Percentiles rank a stretch among this genome's conserved stretches.
phyloP scores from a whole-genome alignment of 2,113 vertebrate species.

The Clupea harengus region DNA sequence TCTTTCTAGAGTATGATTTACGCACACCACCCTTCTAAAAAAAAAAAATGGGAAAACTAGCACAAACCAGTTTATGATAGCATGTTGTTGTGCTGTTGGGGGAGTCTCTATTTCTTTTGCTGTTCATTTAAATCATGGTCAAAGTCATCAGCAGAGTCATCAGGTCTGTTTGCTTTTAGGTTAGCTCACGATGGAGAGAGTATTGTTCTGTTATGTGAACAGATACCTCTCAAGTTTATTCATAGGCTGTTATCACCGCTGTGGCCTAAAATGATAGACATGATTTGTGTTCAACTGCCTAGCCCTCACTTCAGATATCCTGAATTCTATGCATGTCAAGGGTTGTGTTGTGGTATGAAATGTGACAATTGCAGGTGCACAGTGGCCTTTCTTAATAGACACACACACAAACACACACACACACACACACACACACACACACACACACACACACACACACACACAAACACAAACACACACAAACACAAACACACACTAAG shows the following conservation, averaged over 20 bases:
- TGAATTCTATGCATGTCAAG: background rate
- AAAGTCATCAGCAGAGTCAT: background rate
- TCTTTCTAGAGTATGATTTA: background rate
- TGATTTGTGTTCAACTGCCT: background rate
- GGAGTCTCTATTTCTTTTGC: background rate
- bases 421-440: background rate
- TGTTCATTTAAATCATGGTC: background rate
- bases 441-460: background rate
- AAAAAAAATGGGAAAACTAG: background rate
- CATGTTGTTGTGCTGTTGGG: background rate
- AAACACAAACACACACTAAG: background rate
- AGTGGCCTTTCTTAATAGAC: background rate
- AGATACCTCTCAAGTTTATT: background rate
- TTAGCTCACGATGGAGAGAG: background rate
- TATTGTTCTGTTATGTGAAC: background rate
- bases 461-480: background rate
- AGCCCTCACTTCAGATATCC: background rate
- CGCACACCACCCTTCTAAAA: too few relatives aligned
- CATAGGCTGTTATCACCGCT: background rate
- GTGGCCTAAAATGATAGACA: background rate
- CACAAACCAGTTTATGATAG: background rate
- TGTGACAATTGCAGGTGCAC: background rate
- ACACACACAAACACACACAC: background rate
- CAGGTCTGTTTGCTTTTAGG: background rate
- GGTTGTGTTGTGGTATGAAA: background rate